phyloP scores from a whole-genome alignment of 1,140 invertebrate genomes.

The honey bee (Apis mellifera) region DNA sequence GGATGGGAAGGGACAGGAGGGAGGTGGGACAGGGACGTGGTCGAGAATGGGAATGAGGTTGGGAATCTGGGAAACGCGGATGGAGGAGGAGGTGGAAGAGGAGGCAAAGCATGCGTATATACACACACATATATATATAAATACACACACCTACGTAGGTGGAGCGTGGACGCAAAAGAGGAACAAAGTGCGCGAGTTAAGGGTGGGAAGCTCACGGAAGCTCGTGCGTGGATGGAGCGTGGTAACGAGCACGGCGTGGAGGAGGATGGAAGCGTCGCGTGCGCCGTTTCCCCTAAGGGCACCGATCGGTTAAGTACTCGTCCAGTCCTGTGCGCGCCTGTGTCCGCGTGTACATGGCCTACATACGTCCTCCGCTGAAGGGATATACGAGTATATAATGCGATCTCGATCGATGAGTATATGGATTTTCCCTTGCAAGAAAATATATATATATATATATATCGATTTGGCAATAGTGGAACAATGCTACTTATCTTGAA shows the following conservation, averaged over 20 bases:
- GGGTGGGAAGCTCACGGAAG: background rate
- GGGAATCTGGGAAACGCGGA: slow-evolving; percentile 18
- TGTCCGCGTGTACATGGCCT: slow-evolving; percentile 21
- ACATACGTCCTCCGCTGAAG: slow-evolving; percentile 15
- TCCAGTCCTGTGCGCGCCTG: background rate
- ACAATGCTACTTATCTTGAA: slow-evolving; percentile 69
- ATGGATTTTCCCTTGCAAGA: background rate
- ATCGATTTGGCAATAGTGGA: background rate
- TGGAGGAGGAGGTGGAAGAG: background rate
- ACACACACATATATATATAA: no score
- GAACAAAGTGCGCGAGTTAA: background rate
- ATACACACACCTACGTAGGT: background rate
- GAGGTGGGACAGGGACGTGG: slow-evolving; percentile 36
- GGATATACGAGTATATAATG: no score
- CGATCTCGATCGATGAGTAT: no score
- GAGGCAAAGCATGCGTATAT: background rate
- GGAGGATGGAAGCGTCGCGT: slow-evolving; percentile 3
- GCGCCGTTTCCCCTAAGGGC: background rate
- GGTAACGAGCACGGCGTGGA: background rate
- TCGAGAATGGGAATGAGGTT: slow-evolving; percentile 51
- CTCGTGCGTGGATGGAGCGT: background rate
- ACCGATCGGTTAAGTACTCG: slow-evolving; percentile 27
- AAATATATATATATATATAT: background rate
- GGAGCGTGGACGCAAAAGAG: background rate
- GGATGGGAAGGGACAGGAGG: slow-evolving; percentile 7